These are phyloP conservation scores for Netelia melanura DNA, from an alignment of 2,888 invertebrate genomes.

Conservation along the genomic window DNA sequence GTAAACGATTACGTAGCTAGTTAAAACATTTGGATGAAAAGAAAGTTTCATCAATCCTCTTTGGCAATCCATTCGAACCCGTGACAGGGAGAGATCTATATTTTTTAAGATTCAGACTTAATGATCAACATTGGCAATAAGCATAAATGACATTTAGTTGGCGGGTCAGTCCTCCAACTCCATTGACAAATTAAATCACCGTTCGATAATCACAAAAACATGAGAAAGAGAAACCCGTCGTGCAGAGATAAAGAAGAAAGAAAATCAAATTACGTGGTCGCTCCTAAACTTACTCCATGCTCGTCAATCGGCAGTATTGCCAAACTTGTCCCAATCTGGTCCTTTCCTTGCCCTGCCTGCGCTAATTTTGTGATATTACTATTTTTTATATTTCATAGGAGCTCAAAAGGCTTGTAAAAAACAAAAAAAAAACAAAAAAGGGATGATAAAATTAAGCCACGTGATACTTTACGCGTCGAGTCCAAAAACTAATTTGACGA, in stretches of 20 bases:
- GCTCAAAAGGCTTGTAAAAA: conserved; percentile 73
- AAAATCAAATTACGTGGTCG: conserved; percentile 73
- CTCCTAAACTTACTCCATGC: conserved; percentile 75
- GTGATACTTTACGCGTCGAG: conserved; percentile 68
- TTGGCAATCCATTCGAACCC: conserved; percentile 28
- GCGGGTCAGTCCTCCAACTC: conserved; percentile 8
- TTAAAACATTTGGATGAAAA: conserved; percentile 7
- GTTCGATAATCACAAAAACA: conserved; percentile 47
- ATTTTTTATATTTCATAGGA: conserved; percentile 82
- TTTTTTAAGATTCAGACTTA: conserved; percentile 46
- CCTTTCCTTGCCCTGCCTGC: conserved; percentile 82
- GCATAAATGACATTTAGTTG: conserved; percentile 34
- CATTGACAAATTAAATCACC: conserved; percentile 49
- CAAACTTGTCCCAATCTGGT: conserved; percentile 76
- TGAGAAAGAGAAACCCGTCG: conserved; percentile 36
- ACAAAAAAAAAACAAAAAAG: conserved; percentile 17
- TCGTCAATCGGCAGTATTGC: conserved; percentile 69
- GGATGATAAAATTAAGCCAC: conserved; percentile 72
- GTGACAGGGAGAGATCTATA: conserved; percentile 9
- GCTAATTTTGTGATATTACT: conserved; percentile 84
- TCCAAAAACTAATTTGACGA: conserved; percentile 54
- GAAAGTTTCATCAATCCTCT: conserved; percentile 49
- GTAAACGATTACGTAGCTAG: neutral
- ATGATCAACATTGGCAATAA: conserved; percentile 53
- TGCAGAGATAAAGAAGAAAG: conserved; percentile 33